Conservation (phyloP, 2,797 vertebrate species). For the Mus caroli region DNA sequence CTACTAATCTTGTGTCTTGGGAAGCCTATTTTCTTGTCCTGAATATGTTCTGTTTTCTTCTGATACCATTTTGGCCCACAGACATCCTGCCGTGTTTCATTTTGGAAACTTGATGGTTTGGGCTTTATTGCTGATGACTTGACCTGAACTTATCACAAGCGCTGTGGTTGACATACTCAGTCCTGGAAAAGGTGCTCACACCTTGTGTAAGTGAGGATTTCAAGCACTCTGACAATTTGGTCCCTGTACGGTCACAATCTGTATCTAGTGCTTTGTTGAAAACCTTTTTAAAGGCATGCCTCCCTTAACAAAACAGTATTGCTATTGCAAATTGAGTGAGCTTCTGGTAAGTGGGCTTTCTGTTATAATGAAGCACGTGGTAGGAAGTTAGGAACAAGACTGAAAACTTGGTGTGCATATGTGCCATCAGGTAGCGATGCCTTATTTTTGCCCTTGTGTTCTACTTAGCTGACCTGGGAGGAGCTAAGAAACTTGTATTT, state of each 20-base stretch:
- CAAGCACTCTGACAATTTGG: not conserved
- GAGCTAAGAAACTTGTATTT: not conserved
- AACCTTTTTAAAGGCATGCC: not conserved
- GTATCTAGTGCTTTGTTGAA: not conserved
- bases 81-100: not conserved
- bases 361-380: not conserved
- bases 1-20: slow-evolving; percentile 43
- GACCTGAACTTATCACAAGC: slow-evolving; percentile 20
- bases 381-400: not conserved
- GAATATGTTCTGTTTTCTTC: not conserved
- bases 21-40: not conserved
- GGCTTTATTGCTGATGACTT: not conserved
- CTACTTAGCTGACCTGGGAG: not conserved
- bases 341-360: not conserved
- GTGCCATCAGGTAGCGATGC: not conserved
- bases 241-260: not conserved
- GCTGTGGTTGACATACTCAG: not conserved
- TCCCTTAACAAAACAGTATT: not conserved
- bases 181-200: not conserved
- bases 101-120: slow-evolving; percentile 40
- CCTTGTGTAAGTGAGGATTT: slow-evolving; percentile 46
- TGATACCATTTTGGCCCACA: not conserved
- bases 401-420: not conserved
- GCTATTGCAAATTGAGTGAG: not conserved
- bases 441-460: not conserved